Percentiles rank a stretch among this genome's conserved stretches.
Evolutionary conservation across 2,113 vertebrate genomes (phyloP).

Genomic region (Aspiorhynchus laticeps): DNA sequence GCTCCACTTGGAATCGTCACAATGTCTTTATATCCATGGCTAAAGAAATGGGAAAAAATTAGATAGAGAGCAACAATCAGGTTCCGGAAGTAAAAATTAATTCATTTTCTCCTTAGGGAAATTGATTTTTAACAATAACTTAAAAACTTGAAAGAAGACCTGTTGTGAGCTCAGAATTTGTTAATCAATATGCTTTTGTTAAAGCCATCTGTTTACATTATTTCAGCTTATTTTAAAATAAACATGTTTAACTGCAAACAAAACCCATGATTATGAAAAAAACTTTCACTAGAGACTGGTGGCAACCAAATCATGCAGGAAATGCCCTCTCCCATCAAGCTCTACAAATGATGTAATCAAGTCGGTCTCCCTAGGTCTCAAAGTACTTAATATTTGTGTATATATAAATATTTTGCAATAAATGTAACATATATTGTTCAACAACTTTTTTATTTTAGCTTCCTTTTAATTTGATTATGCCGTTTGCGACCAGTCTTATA

Average conservation of each 20-base stretch:
- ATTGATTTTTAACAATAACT: too few species aligned
- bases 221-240: background rate
- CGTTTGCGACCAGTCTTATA: background rate
- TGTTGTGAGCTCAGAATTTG: background rate
- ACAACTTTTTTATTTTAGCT: too few species aligned
- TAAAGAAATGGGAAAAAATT: conserved; percentile 59
- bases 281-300: too few species aligned
- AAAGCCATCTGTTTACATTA: background rate
- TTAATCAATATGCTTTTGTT: too few species aligned
- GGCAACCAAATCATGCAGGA: too few species aligned
- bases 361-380: too few species aligned
- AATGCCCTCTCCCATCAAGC: too few species aligned
- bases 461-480: background rate
- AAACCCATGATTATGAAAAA: background rate
- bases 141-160: background rate
- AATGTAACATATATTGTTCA: too few species aligned
- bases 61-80: background rate
- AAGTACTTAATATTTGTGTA: too few species aligned
- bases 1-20: conserved; percentile 91
- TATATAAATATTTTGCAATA: too few species aligned
- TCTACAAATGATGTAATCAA: too few species aligned
- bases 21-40: conserved; percentile 92
- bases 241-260: background rate
- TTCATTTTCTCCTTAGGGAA: background rate
- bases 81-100: background rate